These are phyloP conservation scores for Anguilla anguilla DNA, from an alignment of 2,797 vertebrate genomes.

Conservation along the genomic window DNA sequence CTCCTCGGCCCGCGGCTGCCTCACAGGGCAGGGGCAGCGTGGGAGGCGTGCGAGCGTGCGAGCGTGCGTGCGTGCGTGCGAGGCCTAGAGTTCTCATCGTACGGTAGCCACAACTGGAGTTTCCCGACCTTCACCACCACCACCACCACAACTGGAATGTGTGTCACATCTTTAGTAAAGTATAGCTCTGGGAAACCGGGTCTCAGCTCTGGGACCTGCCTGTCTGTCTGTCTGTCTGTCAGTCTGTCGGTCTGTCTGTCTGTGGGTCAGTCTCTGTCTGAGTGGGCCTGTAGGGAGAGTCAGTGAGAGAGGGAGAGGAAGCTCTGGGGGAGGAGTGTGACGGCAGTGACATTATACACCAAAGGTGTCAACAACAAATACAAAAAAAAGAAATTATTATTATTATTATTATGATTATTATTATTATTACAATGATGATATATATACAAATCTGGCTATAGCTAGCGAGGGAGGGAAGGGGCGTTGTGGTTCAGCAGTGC, in stretches of 20 bases:
- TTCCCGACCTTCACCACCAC: not conserved
- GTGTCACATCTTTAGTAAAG: not conserved
- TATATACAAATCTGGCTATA: constrained; percentile 59
- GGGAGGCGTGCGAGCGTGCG: too few species aligned
- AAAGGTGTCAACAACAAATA: constrained; percentile 69
- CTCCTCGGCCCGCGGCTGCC: not conserved
- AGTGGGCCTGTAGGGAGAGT: constrained; percentile 49
- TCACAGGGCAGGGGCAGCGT: not conserved
- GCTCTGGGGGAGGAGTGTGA: constrained; percentile 15
- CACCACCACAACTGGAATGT: not conserved
- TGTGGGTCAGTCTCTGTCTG: constrained; percentile 41
- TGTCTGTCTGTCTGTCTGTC: constrained; percentile 43
- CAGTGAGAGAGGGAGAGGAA: not conserved
- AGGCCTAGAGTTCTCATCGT: not conserved
- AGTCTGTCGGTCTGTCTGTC: constrained; percentile 48
- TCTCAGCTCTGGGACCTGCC: constrained; percentile 14
- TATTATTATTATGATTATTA: constrained; percentile 55
- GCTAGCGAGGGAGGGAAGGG: constrained; percentile 41
- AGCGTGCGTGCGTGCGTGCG: not conserved
- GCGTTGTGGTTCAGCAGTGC: constrained; percentile 44
- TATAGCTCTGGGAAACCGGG: not conserved
- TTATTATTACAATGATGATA: constrained; percentile 57
- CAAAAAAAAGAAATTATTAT: constrained; percentile 56
- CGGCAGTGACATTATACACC: constrained; percentile 64
- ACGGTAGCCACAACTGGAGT: not conserved